phyloP scores from a whole-genome alignment of 2,888 invertebrate species.

The Tetranychus piercei region DNA sequence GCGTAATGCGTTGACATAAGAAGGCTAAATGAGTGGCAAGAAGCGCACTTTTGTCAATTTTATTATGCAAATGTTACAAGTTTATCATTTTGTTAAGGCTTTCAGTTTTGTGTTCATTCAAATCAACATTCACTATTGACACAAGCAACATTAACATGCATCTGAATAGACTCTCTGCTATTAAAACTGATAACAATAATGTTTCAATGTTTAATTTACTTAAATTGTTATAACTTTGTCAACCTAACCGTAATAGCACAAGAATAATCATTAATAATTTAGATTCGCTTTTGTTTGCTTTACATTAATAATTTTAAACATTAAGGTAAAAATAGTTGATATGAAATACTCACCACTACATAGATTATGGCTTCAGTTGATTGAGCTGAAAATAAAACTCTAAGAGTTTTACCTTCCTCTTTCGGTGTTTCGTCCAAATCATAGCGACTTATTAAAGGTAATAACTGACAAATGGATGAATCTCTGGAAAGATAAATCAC shows the following conservation, averaged over 20 bases:
- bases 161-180: too few species aligned
- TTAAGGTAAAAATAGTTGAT: not conserved
- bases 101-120: too few species aligned
- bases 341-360: slow-evolving; percentile 9
- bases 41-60: too few species aligned
- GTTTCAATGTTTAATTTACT: not conserved
- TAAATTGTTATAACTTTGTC: not conserved
- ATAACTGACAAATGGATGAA: slow-evolving; percentile 5
- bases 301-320: not conserved
- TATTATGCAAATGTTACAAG: too few species aligned
- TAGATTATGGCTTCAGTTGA: slow-evolving; percentile 5
- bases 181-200: too few species aligned
- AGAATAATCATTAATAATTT: too few species aligned
- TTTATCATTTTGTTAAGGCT: too few species aligned
- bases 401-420: not conserved
- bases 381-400: slow-evolving; percentile 10
- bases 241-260: too few species aligned
- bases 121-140: too few species aligned
- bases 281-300: not conserved
- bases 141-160: too few species aligned
- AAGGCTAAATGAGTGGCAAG: too few species aligned
- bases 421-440: not conserved
- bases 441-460: not conserved
- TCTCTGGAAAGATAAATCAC: not conserved
- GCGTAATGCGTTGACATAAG: too few species aligned